These are phyloP conservation scores for Ischnura elegans DNA, from an alignment of 2,888 invertebrate genomes.

Conservation along the genomic window DNA sequence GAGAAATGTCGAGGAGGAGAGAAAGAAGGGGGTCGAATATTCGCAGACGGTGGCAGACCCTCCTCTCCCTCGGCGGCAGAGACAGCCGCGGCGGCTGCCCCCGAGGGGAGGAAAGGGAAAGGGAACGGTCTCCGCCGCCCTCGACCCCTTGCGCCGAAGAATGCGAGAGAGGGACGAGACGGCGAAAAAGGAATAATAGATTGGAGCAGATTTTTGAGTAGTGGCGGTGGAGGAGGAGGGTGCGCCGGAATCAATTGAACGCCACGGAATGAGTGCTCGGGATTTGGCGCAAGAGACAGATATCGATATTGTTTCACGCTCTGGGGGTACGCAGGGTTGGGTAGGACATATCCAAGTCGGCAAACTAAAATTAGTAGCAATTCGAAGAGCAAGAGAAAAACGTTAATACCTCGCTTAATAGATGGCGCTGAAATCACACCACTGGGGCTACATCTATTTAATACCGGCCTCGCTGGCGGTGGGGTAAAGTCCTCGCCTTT, in stretches of 20 bases:
- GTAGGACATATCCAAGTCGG: no score
- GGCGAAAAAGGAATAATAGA: background rate
- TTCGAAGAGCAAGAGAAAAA: no score
- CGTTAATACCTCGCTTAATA: no score
- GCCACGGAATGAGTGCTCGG: background rate
- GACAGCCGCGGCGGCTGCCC: background rate
- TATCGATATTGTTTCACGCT: background rate
- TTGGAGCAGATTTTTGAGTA: no score
- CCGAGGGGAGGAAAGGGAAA: background rate
- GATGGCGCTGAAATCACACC: no score
- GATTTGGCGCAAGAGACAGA: background rate
- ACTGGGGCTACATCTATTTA: no score
- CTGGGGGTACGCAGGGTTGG: background rate
- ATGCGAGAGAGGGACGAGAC: background rate
- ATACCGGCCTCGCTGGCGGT: no score
- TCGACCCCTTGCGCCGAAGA: no score
- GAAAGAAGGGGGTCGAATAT: conserved; percentile 31
- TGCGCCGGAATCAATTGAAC: background rate
- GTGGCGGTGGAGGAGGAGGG: background rate
- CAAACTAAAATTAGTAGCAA: no score
- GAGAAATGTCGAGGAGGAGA: background rate
- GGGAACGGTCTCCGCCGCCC: no score
- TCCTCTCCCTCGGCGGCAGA: background rate
- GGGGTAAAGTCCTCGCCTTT: no score
- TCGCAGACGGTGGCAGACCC: conserved; percentile 43